phyloP scores from a whole-genome alignment of 2,888 invertebrate species.

The Aplocera efformata region DNA sequence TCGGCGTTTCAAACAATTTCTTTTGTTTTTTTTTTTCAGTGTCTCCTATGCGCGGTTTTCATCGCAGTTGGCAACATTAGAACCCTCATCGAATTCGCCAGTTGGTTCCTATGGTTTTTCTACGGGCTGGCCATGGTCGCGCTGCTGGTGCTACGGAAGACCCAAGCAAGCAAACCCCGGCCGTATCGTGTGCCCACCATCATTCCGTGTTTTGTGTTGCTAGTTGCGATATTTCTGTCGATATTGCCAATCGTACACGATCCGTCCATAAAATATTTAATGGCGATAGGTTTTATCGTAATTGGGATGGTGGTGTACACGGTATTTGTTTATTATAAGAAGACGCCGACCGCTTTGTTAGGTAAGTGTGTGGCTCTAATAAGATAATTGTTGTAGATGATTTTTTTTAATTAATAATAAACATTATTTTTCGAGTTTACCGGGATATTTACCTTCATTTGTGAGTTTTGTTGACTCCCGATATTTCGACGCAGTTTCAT shows the following conservation, averaged over 20 bases:
- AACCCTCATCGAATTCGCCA: constrained; percentile 90
- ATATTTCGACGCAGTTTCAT: too few species aligned
- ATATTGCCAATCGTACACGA: constrained; percentile 87
- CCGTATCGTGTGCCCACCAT: constrained; percentile 88
- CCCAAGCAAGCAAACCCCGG: constrained; percentile 83
- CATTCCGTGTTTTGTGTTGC: constrained; percentile 86
- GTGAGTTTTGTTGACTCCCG: too few species aligned
- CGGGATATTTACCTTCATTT: too few species aligned
- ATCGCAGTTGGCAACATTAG: constrained; percentile 87
- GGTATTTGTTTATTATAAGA: constrained; percentile 86
- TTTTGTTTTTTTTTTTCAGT: constrained; percentile 75
- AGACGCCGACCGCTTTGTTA: constrained; percentile 80
- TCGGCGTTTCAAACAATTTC: neutral
- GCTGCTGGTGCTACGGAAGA: constrained; percentile 85
- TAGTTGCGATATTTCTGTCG: constrained; percentile 86
- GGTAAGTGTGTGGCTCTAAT: constrained; percentile 81
- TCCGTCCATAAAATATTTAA: constrained; percentile 88
- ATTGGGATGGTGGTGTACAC: constrained; percentile 86
- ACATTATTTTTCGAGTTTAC: too few species aligned
- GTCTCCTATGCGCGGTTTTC: constrained; percentile 84
- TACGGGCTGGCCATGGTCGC: constrained; percentile 92
- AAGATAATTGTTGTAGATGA: too few species aligned
- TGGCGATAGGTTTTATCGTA: constrained; percentile 86
- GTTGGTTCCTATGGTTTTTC: constrained; percentile 93
- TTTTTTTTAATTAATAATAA: too few species aligned